Base-by-base conservation (phyloP, 2,888 invertebrate genomes). In the Prosopocoilus inquinatus region DNA sequence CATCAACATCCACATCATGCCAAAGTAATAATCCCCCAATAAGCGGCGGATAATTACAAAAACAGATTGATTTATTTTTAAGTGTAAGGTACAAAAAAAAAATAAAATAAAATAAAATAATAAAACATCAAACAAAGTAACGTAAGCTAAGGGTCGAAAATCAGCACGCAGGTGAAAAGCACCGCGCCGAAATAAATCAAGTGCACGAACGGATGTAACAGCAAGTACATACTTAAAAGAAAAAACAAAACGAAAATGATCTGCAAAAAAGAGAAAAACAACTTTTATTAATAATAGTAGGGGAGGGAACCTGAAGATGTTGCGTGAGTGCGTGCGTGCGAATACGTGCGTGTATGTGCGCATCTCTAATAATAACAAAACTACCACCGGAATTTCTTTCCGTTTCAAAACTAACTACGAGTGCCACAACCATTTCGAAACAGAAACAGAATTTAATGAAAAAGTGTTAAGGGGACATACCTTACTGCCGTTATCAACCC, bases 401-500 rank as follows among this genome's bases (percentile, higher is more conserved):
- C 20, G n/a, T n/a, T n/a, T 28, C 20, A 28, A 20, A 28, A 28
- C 38, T 38, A 13, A 13, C 4, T 13, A 13, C 38, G 5, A 11
- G 41, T 7, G 15, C 41, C 41, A 15, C 13, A 41, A 36, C 36
- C 36, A 36, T 11, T 12, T 11, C 9, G n/a, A 9, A 36, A 36
- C 38, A 38, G n/a, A n/a, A n/a, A 11, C 38, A 13, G n/a, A 44
- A 44, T 43, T 11, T 15, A 44, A 44, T 11, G 12, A 9, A 12
- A 43, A 43, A 28, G 20, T 28, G 20, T 28, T 28, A 28, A 7
- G n/a, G 46, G 46, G 47, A 64, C 64, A 70, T 84, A 93, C 93
- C 91, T 94, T 94, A 82, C 90, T 91, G 78, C 91, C 90, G 55
- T 73, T 74, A 83, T 94, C 93, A 79, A 93, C 88, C 77, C 90